Conservation (phyloP, 1,140 invertebrate genomes). For the Apis dorsata region DNA sequence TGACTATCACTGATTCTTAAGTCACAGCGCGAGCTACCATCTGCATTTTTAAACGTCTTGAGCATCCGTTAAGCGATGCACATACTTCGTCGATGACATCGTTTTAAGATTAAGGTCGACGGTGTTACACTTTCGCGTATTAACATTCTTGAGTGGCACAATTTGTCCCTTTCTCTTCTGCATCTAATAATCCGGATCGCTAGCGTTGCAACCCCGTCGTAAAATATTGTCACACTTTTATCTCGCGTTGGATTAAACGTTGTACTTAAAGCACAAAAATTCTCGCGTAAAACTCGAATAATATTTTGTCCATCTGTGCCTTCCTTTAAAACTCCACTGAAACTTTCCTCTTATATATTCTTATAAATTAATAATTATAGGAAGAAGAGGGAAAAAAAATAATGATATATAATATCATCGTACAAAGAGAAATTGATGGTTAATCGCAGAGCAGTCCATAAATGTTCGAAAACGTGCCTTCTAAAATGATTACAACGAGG, state of each 20-base stretch:
- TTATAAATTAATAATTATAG: not conserved
- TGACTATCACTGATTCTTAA: conserved; percentile 54
- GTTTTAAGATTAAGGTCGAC: conserved; percentile 50
- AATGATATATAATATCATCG: no score
- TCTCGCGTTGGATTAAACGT: not conserved
- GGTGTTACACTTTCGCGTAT: conserved; percentile 17
- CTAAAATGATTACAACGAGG: conserved; percentile 3
- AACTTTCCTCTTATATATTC: no score
- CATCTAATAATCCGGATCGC: conserved; percentile 26
- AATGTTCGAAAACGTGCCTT: not conserved
- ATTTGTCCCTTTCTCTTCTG: conserved; percentile 18
- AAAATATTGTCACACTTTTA: conserved; percentile 10
- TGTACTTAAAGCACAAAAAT: not conserved
- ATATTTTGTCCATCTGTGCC: no score
- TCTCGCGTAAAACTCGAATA: not conserved
- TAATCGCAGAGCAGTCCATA: no score
- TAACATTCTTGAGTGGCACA: conserved; percentile 35
- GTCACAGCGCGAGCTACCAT: conserved; percentile 35
- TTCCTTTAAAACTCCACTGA: no score
- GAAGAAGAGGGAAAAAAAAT: not conserved
- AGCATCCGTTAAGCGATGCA: conserved; percentile 33
- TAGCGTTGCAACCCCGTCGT: not conserved
- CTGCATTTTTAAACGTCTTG: conserved; percentile 63
- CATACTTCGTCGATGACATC: conserved; percentile 13
- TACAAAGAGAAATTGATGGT: no score